phyloP scores from a whole-genome alignment of 2,888 invertebrate genomes.

The Diaphora mendica region DNA sequence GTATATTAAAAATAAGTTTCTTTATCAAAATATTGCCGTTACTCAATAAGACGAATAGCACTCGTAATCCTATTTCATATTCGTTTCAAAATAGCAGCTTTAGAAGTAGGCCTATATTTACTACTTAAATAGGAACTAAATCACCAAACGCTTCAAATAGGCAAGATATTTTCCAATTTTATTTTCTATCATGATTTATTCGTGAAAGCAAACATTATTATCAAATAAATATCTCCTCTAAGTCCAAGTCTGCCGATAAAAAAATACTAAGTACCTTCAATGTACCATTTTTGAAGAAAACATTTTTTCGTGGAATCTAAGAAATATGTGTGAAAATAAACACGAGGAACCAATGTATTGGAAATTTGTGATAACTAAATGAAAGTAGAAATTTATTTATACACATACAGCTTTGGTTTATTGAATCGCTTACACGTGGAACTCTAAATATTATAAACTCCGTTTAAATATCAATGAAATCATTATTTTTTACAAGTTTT shows the following conservation, averaged over 20 bases:
- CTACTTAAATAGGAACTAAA: slow-evolving; percentile 19
- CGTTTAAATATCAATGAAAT: slow-evolving; percentile 1
- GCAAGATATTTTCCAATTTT: slow-evolving; percentile 1
- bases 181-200: neutral
- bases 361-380: slow-evolving; percentile 34
- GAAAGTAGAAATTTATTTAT: slow-evolving; percentile 7
- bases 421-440: slow-evolving; percentile 19
- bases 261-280: neutral
- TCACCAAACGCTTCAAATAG: slow-evolving; percentile 6
- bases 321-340: slow-evolving; percentile 34
- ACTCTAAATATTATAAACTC: slow-evolving; percentile 2
- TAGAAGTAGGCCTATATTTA: slow-evolving; percentile 21
- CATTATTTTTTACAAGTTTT: too few species aligned
- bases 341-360: slow-evolving; percentile 32
- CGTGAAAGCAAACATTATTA: neutral
- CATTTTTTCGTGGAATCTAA: slow-evolving; percentile 27
- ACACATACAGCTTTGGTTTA: neutral
- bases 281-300: slow-evolving; percentile 10
- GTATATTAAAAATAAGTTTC: neutral
- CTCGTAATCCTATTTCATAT: slow-evolving; percentile 7
- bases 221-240: neutral
- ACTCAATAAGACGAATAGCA: slow-evolving; percentile 3
- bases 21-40: neutral
- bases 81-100: slow-evolving; percentile 8
- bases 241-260: neutral